Evolutionary conservation across 2,797 vertebrate species (phyloP).

Genomic region (Taenioides sp.): DNA sequence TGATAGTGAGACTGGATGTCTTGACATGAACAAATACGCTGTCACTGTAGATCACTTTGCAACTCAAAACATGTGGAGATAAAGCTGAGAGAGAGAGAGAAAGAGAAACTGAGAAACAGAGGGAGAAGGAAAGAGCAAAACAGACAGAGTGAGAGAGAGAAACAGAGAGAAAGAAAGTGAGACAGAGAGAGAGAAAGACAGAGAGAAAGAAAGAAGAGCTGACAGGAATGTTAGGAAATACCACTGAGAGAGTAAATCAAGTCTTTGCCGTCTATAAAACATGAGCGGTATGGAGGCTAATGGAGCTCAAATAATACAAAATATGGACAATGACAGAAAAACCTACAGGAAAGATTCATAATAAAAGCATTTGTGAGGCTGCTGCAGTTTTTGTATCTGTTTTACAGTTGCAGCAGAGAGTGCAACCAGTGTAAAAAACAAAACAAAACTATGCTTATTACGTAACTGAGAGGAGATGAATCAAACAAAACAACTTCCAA

Average conservation of each 20-base stretch:
- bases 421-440: no score
- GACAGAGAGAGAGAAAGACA: no score
- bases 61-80: conserved; percentile 39
- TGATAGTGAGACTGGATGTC: conserved; percentile 31
- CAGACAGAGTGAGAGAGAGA: no score
- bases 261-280: conserved; percentile 33
- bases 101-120: no score
- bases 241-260: conserved; percentile 52
- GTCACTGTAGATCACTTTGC: conserved; percentile 54
- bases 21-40: conserved; percentile 51
- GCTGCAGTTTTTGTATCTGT: background rate
- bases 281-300: conserved; percentile 13
- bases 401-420: no score
- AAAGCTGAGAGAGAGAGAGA: conserved; percentile 22
- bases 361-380: background rate
- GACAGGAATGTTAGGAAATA: conserved; percentile 66
- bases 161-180: no score
- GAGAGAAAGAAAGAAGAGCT: conserved; percentile 1
- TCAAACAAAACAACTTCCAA: no score
- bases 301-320: conserved; percentile 5
- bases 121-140: no score
- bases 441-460: no score
- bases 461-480: no score
- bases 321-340: background rate
- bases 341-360: background rate